Evolutionary conservation across 2,113 vertebrate genomes (phyloP).

Genomic region (Oenanthe oenanthe): DNA sequence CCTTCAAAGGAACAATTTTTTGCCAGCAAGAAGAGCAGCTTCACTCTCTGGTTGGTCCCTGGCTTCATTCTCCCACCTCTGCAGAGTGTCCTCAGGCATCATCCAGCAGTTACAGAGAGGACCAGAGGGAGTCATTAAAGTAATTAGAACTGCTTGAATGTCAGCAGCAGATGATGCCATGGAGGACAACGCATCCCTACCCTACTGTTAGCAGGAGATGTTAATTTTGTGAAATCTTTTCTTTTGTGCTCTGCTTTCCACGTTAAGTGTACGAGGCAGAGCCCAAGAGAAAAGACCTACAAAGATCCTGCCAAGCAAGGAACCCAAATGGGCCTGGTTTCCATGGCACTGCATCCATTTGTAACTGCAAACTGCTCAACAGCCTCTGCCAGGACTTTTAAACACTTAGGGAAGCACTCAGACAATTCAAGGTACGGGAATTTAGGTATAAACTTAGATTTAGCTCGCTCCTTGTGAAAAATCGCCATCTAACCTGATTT

Average conservation of each 20-base stretch:
- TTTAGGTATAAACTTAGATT: not conserved
- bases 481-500: not conserved
- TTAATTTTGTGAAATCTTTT: constrained; percentile 6
- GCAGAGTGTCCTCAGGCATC: constrained; percentile 30
- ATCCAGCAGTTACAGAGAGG: constrained; percentile 3
- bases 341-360: not conserved
- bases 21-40: not conserved
- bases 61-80: constrained; percentile 1
- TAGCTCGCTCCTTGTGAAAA: not conserved
- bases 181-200: constrained; percentile 32
- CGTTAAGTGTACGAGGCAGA: not conserved
- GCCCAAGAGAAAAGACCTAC: not conserved
- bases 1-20: not conserved
- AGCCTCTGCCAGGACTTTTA: not conserved
- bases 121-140: constrained; percentile 43
- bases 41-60: not conserved
- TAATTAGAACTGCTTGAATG: constrained; percentile 44
- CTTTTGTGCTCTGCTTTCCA: constrained; percentile 26
- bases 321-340: not conserved
- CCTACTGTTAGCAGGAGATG: constrained; percentile 26
- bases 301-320: not conserved
- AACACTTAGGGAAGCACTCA: not conserved
- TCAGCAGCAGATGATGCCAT: constrained; percentile 52
- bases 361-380: not conserved
- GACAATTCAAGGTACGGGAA: not conserved